A percentile compares a stretch with the other conserved stretches of the same genome.
Evolutionary conservation across 92 coral and sea anemone species (phyloP).

Genomic region (Phenganax stokvisi): DNA sequence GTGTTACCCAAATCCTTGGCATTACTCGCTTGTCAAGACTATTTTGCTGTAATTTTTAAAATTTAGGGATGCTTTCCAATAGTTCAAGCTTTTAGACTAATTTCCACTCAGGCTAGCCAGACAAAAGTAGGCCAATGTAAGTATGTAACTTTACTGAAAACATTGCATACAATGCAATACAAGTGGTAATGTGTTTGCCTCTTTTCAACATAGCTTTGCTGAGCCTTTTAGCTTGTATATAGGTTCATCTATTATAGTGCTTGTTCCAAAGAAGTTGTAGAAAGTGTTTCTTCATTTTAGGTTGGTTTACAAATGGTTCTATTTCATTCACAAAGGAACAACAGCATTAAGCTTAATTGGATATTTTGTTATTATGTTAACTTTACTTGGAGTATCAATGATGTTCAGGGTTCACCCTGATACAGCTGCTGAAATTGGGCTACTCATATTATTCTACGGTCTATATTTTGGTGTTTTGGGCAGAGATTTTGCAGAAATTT

Average conservation of each 20-base stretch:
- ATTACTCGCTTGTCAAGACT: too few relatives aligned
- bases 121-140: too few relatives aligned
- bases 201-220: too few relatives aligned
- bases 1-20: too few relatives aligned
- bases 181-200: too few relatives aligned
- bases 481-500: conserved; percentile 98
- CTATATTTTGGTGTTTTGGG: conserved; percentile 97
- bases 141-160: too few relatives aligned
- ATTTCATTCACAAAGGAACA: conserved; percentile 76
- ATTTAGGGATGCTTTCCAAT: too few relatives aligned
- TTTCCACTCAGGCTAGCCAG: not conserved
- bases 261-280: too few relatives aligned
- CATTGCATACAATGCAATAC: too few relatives aligned
- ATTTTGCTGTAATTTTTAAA: too few relatives aligned
- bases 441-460: conserved; percentile 84
- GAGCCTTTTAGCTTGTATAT: too few relatives aligned
- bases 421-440: conserved; percentile 88
- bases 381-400: conserved; percentile 78
- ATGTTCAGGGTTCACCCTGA: conserved; percentile 83
- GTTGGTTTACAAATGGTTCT: conserved; percentile 96
- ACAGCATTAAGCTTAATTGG: conserved; percentile 85
- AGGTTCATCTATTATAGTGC: too few relatives aligned
- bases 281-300: conserved; percentile 34
- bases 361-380: conserved; percentile 73
- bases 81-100: not conserved